A percentile compares a stretch with the other conserved stretches of the same genome.
Evolutionary conservation across 2,113 vertebrate species (phyloP).

Genomic region (Campylomormyrus tamandua): DNA sequence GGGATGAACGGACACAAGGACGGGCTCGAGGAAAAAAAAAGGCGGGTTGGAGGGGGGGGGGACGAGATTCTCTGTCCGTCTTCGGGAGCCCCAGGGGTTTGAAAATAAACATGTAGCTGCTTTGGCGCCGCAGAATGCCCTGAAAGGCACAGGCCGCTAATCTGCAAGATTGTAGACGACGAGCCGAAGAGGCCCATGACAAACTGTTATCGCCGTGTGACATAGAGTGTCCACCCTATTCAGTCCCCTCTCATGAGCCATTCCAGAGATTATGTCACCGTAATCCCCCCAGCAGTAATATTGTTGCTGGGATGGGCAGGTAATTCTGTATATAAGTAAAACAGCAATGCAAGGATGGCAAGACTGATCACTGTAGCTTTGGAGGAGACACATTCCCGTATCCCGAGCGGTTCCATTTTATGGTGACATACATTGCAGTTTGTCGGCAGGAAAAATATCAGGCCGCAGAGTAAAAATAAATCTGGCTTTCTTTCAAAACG

Average conservation of each 20-base stretch:
- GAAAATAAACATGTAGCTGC: constrained; percentile 62
- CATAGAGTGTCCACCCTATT: constrained; percentile 73
- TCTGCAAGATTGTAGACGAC: constrained; percentile 63
- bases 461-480: constrained; percentile 22
- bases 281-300: constrained; percentile 67
- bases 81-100: constrained; percentile 50
- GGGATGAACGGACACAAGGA: constrained; percentile 38
- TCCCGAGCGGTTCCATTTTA: constrained; percentile 56
- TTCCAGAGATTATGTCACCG: constrained; percentile 71
- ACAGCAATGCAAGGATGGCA: constrained; percentile 53
- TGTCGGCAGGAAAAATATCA: constrained; percentile 41
- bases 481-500: neutral
- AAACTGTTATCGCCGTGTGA: constrained; percentile 70
- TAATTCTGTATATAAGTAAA: constrained; percentile 61
- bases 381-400: constrained; percentile 52
- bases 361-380: constrained; percentile 53
- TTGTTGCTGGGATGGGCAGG: constrained; percentile 64
- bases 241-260: constrained; percentile 64
- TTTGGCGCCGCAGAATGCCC: constrained; percentile 66
- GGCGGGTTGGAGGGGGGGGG: constrained; percentile 36
- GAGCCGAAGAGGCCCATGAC: constrained; percentile 64
- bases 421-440: constrained; percentile 47
- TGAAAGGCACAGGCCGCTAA: constrained; percentile 70
- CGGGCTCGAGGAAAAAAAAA: constrained; percentile 32
- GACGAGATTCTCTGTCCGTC: constrained; percentile 54